Base-by-base conservation (phyloP, 2,797 vertebrate genomes). In the Spinus pinus region DNA sequence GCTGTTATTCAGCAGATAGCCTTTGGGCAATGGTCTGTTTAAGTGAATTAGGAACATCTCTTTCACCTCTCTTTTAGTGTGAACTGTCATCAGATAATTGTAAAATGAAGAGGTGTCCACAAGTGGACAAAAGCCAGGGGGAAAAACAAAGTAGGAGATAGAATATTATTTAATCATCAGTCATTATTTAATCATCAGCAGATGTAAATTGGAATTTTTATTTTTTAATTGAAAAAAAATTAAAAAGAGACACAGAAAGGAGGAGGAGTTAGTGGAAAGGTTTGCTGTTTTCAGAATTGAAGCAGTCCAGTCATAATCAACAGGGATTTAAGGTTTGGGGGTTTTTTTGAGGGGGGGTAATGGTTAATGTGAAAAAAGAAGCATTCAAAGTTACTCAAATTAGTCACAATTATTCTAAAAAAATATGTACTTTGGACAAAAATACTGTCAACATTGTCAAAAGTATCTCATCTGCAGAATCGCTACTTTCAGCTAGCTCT, bases 101-200 rank as follows among this genome's bases (percentile, higher is more conserved):
- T 33, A 61, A 83, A 81, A 66, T 49, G 8, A 41, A 42, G 9
- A 61, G 5, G 4, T 65, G 27, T 24, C 28, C 10, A 1, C 33
- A 69, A 57, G 7, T 25, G 54, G 54, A 37, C 4, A 49, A 50
- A 7, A 2, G 16, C 4, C 6, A 33, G 6, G 6, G 0, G 0
- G 7, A 12, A 11, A 64, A 28, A 15, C 22, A 51, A 19, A 12
- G 3, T 14, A 33, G 7, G 16, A 56, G 5, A 54, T 6, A 44
- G 7, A 54, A 67, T 4, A 62, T 60, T 66, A 35, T 62, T 61
- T 73, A 39, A 58, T 50, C 33, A 50, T 4, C 6, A 58, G 17
- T 35, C 41, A 81, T 7, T 35, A 35, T 35, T 35, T 35, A 35
- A 37, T 37, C 37, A 37, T 37, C 37, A 37, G 9, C 47, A 72